Conservation (phyloP, 2,888 invertebrate species). For the Notocelia uddmanniana region DNA sequence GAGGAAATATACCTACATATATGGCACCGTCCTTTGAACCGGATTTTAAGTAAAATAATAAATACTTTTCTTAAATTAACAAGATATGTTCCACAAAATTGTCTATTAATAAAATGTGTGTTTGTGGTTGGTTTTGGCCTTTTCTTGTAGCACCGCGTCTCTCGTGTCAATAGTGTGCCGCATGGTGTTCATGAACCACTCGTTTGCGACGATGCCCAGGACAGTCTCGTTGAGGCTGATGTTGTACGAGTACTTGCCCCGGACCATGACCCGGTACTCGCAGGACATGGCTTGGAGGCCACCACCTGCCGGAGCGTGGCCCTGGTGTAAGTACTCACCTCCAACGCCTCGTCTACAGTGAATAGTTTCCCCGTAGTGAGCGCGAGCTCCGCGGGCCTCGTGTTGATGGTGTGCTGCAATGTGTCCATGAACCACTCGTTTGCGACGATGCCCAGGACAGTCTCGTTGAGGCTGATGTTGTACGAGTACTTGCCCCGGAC, state of each 20-base stretch:
- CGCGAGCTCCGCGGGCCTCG: slow-evolving; percentile 90
- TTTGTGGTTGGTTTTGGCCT: no score
- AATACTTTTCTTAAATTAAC: no score
- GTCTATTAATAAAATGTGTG: no score
- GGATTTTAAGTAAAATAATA: no score
- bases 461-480: slow-evolving; percentile 96
- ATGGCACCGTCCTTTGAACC: no score
- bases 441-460: slow-evolving; percentile 92
- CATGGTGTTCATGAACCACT: slow-evolving; percentile 89
- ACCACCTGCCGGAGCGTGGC: slow-evolving; percentile 94
- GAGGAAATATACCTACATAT: no score
- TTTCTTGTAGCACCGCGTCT: slow-evolving; percentile 88
- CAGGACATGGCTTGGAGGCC: slow-evolving; percentile 92
- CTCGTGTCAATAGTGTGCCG: slow-evolving; percentile 87
- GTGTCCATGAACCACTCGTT: slow-evolving; percentile 90
- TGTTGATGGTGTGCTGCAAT: slow-evolving; percentile 87
- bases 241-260: slow-evolving; percentile 89
- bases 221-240: slow-evolving; percentile 96
- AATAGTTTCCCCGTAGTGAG: slow-evolving; percentile 91
- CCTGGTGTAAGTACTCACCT: slow-evolving; percentile 84
- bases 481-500: slow-evolving; percentile 90
- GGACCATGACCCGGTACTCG: slow-evolving; percentile 94
- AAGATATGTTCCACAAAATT: no score
- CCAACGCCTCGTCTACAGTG: slow-evolving; percentile 90
- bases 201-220: slow-evolving; percentile 92